A percentile compares a stretch with the other conserved stretches of the same genome.
Evolutionary conservation across 2,113 vertebrate species (phyloP).

Genomic region (Parotia lawesii): DNA sequence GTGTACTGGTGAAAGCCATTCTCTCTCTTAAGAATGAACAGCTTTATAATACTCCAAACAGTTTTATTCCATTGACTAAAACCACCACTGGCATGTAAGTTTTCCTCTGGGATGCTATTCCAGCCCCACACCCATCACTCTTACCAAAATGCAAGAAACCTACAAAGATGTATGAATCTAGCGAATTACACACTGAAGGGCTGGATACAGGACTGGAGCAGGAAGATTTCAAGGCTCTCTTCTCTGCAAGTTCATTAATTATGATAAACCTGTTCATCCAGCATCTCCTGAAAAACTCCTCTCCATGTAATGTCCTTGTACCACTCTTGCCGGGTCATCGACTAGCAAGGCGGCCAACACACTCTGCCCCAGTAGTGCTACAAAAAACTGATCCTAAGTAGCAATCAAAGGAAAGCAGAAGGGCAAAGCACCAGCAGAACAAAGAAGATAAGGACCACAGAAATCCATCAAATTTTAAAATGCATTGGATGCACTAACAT

Average conservation of each 20-base stretch:
- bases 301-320: constrained; percentile 18
- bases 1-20: not conserved
- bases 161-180: not conserved
- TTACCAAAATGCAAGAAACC: not conserved
- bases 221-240: not conserved
- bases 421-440: constrained; percentile 15
- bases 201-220: not conserved
- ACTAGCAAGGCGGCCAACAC: not conserved
- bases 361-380: not conserved
- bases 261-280: not conserved
- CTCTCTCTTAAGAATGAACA: not conserved
- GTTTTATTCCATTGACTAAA: not conserved
- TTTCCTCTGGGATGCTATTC: not conserved
- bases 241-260: not conserved
- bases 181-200: not conserved
- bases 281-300: not conserved
- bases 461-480: constrained; percentile 60
- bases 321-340: not conserved
- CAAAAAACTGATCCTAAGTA: constrained; percentile 20
- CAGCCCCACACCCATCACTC: not conserved
- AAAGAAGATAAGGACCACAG: constrained; percentile 42
- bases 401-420: constrained; percentile 11
- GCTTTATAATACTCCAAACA: not conserved
- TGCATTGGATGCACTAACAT: not conserved
- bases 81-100: not conserved